phyloP scores from a whole-genome alignment of 1,140 invertebrate species.

The Pseudomyrmex flavicornis region DNA sequence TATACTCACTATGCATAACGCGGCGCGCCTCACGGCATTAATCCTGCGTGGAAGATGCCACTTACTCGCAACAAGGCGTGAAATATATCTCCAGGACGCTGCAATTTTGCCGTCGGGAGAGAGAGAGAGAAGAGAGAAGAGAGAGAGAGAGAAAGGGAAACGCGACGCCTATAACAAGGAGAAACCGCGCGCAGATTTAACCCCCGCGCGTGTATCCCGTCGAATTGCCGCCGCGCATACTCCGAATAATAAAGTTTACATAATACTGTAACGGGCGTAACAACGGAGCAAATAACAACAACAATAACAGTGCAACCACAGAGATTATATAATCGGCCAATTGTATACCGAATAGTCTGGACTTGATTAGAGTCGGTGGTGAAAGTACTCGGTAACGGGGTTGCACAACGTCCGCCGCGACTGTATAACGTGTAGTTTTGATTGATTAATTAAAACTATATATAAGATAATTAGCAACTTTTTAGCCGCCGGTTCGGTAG shows the following conservation, averaged over 20 bases:
- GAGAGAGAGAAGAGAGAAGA: background rate
- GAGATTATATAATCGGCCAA: constrained; percentile 41
- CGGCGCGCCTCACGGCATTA: constrained; percentile 30
- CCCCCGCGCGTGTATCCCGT: background rate
- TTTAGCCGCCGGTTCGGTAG: constrained; percentile 50
- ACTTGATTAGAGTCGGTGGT: constrained; percentile 27
- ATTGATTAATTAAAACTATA: constrained; percentile 69
- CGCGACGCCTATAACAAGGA: constrained; percentile 8
- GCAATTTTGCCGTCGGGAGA: constrained; percentile 23
- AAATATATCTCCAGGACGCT: constrained; percentile 47
- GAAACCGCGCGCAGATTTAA: constrained; percentile 35
- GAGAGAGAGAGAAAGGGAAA: background rate
- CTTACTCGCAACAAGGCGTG: constrained; percentile 56
- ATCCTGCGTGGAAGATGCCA: constrained; percentile 55
- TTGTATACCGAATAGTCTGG: constrained; percentile 29
- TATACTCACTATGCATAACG: constrained; percentile 38
- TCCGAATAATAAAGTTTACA: constrained; percentile 46
- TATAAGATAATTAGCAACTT: constrained; percentile 67
- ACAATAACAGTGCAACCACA: background rate
- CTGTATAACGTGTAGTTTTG: constrained; percentile 11
- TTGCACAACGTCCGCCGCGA: constrained; percentile 17
- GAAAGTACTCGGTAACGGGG: background rate
- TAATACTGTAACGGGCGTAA: constrained; percentile 31
- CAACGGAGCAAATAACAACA: background rate
- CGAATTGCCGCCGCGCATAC: constrained; percentile 22